Conservation (phyloP, 2,113 vertebrate species). For the Sphyrna mokarran region DNA sequence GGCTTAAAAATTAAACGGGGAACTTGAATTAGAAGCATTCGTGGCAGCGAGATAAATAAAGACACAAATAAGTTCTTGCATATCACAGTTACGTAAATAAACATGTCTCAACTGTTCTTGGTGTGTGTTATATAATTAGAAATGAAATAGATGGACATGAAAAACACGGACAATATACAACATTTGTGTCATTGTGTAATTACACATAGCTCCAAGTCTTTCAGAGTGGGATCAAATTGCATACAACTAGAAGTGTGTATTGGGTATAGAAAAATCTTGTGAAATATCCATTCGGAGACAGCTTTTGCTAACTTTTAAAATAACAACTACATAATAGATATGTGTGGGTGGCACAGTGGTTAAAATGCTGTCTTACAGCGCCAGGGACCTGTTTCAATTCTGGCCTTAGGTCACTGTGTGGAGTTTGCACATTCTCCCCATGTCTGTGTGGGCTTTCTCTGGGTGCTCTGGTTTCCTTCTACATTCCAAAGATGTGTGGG, state of each 20-base stretch:
- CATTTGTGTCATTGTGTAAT: neutral
- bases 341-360: neutral
- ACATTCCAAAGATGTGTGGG: too few relatives aligned
- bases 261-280: neutral
- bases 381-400: too few relatives aligned
- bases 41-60: neutral
- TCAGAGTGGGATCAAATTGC: neutral
- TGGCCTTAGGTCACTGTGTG: too few relatives aligned
- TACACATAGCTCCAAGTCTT: neutral
- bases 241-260: neutral
- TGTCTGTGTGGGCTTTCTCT: too few relatives aligned
- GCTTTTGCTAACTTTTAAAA: neutral
- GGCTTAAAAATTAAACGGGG: neutral
- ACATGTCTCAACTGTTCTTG: neutral
- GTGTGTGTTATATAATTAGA: slow-evolving; percentile 16
- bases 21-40: neutral
- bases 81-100: neutral
- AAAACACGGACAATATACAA: neutral
- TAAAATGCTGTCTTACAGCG: too few relatives aligned
- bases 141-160: neutral
- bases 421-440: too few relatives aligned
- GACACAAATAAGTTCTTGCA: neutral
- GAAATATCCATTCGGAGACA: neutral
- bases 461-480: too few relatives aligned
- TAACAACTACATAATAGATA: neutral